Percentiles rank a stretch among this genome's conserved stretches.
phyloP scores from a whole-genome alignment of 2,113 vertebrate species.

The Leiothrix lutea region DNA sequence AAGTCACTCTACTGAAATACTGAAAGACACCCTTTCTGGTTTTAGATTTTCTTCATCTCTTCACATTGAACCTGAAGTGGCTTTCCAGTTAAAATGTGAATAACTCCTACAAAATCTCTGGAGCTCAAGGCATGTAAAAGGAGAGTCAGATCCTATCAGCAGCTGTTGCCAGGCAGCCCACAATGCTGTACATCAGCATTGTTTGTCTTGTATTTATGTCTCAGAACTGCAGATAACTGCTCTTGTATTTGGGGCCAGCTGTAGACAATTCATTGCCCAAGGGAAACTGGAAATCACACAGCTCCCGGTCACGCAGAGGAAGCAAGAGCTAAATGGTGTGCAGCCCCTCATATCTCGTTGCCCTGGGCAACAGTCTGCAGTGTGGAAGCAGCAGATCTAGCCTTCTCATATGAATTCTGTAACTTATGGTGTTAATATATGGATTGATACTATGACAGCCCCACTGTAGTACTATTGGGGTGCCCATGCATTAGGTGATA shows the following conservation, averaged over 20 bases:
- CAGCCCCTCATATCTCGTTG: constrained; percentile 24
- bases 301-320: background rate
- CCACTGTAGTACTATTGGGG: background rate
- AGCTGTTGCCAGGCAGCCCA: background rate
- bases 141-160: background rate
- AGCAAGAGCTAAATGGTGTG: background rate
- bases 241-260: background rate
- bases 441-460: background rate
- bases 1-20: background rate
- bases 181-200: background rate
- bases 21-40: background rate
- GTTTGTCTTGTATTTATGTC: constrained; percentile 15
- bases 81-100: background rate
- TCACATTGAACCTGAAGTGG: background rate
- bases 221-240: constrained; percentile 3
- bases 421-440: background rate
- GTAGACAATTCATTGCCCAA: constrained; percentile 27
- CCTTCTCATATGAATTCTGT: background rate
- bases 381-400: background rate
- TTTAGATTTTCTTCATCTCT: background rate
- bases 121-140: background rate
- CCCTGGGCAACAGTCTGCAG: constrained; percentile 45
- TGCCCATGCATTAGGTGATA: background rate
- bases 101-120: background rate
- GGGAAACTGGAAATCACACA: constrained; percentile 3